Conservation (phyloP, 2,113 vertebrate genomes). For the Symphodus melops region DNA sequence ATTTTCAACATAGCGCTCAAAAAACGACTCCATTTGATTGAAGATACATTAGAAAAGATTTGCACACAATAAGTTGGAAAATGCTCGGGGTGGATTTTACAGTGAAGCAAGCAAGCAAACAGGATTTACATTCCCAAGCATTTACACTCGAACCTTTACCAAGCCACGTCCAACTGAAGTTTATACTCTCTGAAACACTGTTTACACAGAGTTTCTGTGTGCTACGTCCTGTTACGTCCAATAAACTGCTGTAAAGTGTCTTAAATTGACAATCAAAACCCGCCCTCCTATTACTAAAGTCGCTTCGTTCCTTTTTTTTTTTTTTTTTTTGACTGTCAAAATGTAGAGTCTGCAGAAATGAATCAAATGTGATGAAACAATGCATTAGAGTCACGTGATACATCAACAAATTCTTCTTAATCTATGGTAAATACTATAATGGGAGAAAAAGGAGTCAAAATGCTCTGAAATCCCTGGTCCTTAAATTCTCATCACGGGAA, state of each 20-base stretch:
- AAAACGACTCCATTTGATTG: constrained; percentile 43
- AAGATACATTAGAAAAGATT: constrained; percentile 37
- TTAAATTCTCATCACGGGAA: constrained; percentile 4
- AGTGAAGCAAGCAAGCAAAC: constrained; percentile 19
- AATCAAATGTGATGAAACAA: constrained; percentile 31
- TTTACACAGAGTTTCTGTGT: background rate
- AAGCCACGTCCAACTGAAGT: constrained; percentile 19
- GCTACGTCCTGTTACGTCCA: background rate
- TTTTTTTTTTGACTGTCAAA: background rate
- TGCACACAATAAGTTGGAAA: constrained; percentile 14
- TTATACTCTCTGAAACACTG: background rate
- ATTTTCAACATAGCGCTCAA: constrained; percentile 45
- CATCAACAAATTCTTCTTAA: constrained; percentile 4
- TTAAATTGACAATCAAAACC: background rate
- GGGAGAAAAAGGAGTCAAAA: constrained; percentile 3
- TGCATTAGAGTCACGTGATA: constrained; percentile 13
- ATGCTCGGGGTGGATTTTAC: constrained; percentile 21
- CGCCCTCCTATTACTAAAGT: background rate
- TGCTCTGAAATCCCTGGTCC: constrained; percentile 34
- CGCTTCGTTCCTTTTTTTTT: background rate
- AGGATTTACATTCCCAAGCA: constrained; percentile 59
- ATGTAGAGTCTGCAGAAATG: background rate
- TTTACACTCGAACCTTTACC: constrained; percentile 52
- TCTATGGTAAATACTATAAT: background rate
- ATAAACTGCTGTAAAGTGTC: background rate